Percentiles rank a stretch among this genome's conserved stretches.
These are phyloP conservation scores for Cheilinus undulatus DNA, from an alignment of 2,113 vertebrate genomes.

Conservation along the genomic window DNA sequence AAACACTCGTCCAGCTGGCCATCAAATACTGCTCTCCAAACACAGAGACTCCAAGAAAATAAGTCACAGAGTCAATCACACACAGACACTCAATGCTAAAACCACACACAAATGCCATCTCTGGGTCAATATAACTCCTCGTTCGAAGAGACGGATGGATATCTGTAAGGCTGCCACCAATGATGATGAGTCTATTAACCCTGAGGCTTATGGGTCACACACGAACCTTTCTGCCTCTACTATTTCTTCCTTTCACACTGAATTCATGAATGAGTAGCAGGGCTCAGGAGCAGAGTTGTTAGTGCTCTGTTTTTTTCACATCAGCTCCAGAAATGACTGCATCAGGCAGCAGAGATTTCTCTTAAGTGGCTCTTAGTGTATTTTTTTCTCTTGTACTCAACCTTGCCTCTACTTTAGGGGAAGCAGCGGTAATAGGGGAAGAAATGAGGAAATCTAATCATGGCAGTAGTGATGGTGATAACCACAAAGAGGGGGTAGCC, in stretches of 20 bases:
- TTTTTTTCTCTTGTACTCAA: constrained; percentile 37
- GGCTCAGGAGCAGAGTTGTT: constrained; percentile 21
- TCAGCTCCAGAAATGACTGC: constrained; percentile 34
- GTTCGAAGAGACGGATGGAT: constrained; percentile 37
- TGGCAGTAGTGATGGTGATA: constrained; percentile 34
- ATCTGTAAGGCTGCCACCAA: constrained; percentile 45
- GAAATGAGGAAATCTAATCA: constrained; percentile 68
- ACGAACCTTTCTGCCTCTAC: constrained; percentile 49
- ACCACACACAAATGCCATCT: constrained; percentile 29
- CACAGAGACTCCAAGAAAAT: constrained; percentile 29
- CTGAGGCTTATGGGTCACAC: constrained; percentile 36
- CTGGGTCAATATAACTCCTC: constrained; percentile 24
- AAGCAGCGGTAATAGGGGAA: constrained; percentile 28
- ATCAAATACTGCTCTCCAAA: constrained; percentile 29
- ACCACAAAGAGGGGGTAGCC: constrained; percentile 28
- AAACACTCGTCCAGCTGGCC: constrained; percentile 1
- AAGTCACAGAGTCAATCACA: constrained; percentile 24
- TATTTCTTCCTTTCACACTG: constrained; percentile 21
- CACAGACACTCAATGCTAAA: constrained; percentile 15
- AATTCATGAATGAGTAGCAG: constrained; percentile 50
- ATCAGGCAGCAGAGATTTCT: constrained; percentile 48
- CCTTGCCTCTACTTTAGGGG: constrained; percentile 33
- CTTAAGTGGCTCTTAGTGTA: constrained; percentile 52
- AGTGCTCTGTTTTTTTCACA: constrained; percentile 34
- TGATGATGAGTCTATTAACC: constrained; percentile 67